Evolutionary conservation across 2,888 invertebrate genomes (phyloP), one percentile per base, ranked within the genome.

Genomic region (Agapostemon virescens): DNA sequence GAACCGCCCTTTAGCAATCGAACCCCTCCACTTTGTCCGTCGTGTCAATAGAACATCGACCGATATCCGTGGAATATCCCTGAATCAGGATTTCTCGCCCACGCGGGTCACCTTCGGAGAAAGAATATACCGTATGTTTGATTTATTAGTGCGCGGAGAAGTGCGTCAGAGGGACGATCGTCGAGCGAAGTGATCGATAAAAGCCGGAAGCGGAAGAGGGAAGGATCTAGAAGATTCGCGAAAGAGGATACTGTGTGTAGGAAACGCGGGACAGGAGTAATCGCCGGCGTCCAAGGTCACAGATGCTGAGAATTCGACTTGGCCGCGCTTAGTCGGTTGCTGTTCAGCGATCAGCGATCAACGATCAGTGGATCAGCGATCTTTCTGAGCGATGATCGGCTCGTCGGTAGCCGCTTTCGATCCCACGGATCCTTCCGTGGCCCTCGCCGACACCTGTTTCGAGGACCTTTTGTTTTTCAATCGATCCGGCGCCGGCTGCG

Each of bases 371-470:
- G 45, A 45, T 49, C 49, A 64, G 45, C 23, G 33, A 45, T 52
- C 6, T 55, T 63, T 42, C 23, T 55, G 82, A 81, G 81, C 75
- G 70, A 81, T 74, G 75, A 71, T 69, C 82, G 70, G 45, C 61
- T 74, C 87, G 66, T 81, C 84, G 82, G 73, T 69, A 6, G 58
- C 70, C 69, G 69, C 42, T 49, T 55, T 74, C 77, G 80, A 77
- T 72, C 70, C 69, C 69, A 38, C 80, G 69, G 82, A 81, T 77
- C 76, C 77, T 71, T 70, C 81, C 64, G 82, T 72, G 78, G 76
- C 80, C 77, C 81, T 81, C 74, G 38, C 67, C 72, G 74, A 74
- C 77, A 78, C 77, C 79, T 82, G 83, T 74, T 86, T 84, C 82
- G 84, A 86, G 68, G 82, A 86, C n/a, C 81, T 81, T 15, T 74